Base-by-base conservation (phyloP, 2,113 vertebrate species). In the Pholis gunnellus region DNA sequence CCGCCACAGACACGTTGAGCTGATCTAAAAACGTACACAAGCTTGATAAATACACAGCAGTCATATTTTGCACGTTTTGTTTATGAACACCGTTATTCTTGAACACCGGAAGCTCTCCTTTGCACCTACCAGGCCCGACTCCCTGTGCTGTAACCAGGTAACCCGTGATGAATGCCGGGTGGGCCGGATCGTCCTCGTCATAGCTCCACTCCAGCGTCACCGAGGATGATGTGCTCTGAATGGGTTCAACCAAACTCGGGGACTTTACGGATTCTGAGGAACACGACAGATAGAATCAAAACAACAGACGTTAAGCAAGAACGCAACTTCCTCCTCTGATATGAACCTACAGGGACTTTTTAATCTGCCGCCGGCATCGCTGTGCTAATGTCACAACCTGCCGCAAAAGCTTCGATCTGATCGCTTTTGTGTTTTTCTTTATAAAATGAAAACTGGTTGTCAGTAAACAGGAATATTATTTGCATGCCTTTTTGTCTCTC, bases 161-260 rank as follows among this genome's bases (percentile, higher is more conserved):
- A 68, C 92, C 92, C 4, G 73, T 89, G 81, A 94, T 93, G 56
- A 94, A 94, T 1, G 91, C 93, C 1, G 79, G 66, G 9, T 90
- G 90, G 48, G 36, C 9, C 0, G 54, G 75, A 27, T 93, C 77
- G 0, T 91, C 70, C 66, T 94, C 93, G 25, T 75, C 40, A 38
- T 89, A 95, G 65, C 0, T 56, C 94, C 94, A 95, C 44, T 86
- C 69, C 34, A 95, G 90, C 9, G 59, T 88, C 46, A 89, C 88
- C 57, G 93, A 93, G 36, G 89, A 87, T 63, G 77, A 87, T 9
- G 83, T 87, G 0, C 56, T 85, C 36, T 42, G 59, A 79, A 77
- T 61, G 9, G 78, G 40, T 44, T 61, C 18, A 5, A 85, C 64
- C 20, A 90, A 38, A 38, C 20, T 38, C 0, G 87, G 92, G 20